Conservation (phyloP, 2,113 vertebrate species). For the Tragelaphus imberbis region DNA sequence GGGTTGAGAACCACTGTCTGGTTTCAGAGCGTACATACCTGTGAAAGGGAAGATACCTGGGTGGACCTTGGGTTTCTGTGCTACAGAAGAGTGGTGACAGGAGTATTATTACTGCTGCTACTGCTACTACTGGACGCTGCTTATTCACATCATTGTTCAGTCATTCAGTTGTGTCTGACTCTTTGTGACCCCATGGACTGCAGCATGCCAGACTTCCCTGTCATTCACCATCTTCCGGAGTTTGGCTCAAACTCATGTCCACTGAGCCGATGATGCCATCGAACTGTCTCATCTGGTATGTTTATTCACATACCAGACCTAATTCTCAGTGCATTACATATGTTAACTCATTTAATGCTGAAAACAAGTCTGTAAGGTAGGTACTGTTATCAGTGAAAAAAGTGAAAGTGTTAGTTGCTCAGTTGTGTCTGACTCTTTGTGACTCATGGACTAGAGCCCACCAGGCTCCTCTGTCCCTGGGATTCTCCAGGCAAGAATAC, state of each 20-base stretch:
- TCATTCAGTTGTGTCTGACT: not conserved
- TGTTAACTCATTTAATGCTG: not conserved
- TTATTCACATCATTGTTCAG: not conserved
- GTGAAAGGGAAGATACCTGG: not conserved
- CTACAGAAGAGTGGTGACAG: not conserved
- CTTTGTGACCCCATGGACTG: not conserved
- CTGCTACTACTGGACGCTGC: accelerated
- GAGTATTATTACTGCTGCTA: no score
- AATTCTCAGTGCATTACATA: not conserved
- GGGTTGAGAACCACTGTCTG: not conserved
- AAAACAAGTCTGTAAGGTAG: not conserved
- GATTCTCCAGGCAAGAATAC: not conserved
- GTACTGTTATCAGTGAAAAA: not conserved
- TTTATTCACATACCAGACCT: not conserved
- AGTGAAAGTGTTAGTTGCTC: not conserved
- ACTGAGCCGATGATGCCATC: not conserved
- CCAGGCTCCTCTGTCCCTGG: not conserved
- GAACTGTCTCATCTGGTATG: not conserved
- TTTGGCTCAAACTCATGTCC: not conserved
- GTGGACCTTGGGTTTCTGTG: not conserved
- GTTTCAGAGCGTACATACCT: accelerated
- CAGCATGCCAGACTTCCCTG: not conserved
- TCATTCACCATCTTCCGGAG: not conserved
- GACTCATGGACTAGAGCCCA: not conserved
- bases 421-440: not conserved